Evolutionary conservation across 2,113 vertebrate species (phyloP), one percentile per base, ranked within the genome.

Genomic region (Chrysochloris asiatica): DNA sequence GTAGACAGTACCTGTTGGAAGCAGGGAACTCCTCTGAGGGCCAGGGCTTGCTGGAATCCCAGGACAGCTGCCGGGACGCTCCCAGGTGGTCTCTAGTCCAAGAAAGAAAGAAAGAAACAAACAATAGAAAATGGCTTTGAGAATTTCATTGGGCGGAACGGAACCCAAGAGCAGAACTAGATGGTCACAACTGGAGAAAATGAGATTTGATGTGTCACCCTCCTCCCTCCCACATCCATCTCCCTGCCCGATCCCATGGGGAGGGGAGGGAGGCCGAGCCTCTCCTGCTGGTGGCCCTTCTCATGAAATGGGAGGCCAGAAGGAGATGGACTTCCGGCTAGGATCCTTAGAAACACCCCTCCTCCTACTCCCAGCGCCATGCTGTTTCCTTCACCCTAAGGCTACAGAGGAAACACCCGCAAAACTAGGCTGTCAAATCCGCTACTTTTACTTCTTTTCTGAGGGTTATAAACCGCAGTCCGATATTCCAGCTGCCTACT

Each of bases 71-170:
- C 98, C 98, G 3, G 99, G 99, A 76, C 98, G 98, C 95, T 99
- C 99, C 99, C 99, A 99, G 89, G 99, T 99, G 0, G 99, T 99
- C 97, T 99, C 99, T 99, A 97, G 91, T 12, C 48, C 95, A 93
- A 73, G 79, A 52, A 65, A 84, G 43, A 72, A 56, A 61, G 26
- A 52, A 22, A 61, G 4, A 89, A 89, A 80, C 21, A 78, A n/a
- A n/a, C n/a, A n/a, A n/a, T n/a, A n/a, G n/a, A n/a, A 95, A 97
- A 93, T 56, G 56, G 24, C 26, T 84, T 0, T 4, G 36, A 96
- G 83, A 95, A 48, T 72, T 16, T 79, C 67, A 36, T 7, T 10
- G 38, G 90, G 50, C 33, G 33, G 65, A 91, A 56, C 17, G 48
- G 48, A 10, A 16, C 48, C 48, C 48, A 8, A 50, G 48, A 50